Base-by-base conservation (phyloP, 2,888 invertebrate species). In the Lasioglossum malachurum region DNA sequence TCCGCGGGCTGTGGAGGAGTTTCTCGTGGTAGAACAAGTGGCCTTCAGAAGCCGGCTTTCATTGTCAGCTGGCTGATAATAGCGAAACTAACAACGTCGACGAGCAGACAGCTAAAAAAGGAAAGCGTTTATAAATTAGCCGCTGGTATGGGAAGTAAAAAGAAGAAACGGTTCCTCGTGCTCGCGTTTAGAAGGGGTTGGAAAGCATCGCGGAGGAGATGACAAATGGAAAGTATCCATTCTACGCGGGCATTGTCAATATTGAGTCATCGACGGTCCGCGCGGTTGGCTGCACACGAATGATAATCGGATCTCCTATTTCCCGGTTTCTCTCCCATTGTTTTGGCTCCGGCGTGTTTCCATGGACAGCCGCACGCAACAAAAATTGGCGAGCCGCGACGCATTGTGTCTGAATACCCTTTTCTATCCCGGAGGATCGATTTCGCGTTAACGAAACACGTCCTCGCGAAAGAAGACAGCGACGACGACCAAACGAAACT, bases 271-370 rank as follows among this genome's bases (percentile, higher is more conserved):
- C 73, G 67, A 23, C 44, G 14, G n/a, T n/a, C 57, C 74, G 69
- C 69, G n/a, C 14, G 35, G 41, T 38, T 71, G 12, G 69, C n/a
- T 71, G 69, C 69, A 71, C 69, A 71, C 69, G 49, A 71, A 84
- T 84, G 57, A 78, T 84, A 84, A 84, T 83, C 71, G 57, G 27
- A 74, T 78, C 69, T 78, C 31, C 74, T 69, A 46, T 69, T 77
- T 78, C 38, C 60, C 71, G 27, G 53, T 7, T 57, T 77, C 69
- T 49, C 35, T 73, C 1, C 38, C 27, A 67, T 82, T 84, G 84
- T 83, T 80, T 74, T 16, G 69, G n/a, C 69, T 12, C 38, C 53
- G n/a, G 14, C 12, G 31, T 74, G 69, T 71, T 71, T 71, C 69
- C n/a, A 71, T 8, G 57, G n/a, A 27, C 69, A 23, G 35, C 57